Evolutionary conservation across 2,113 vertebrate genomes (phyloP).

Genomic region (Illadopsis cleaveri): DNA sequence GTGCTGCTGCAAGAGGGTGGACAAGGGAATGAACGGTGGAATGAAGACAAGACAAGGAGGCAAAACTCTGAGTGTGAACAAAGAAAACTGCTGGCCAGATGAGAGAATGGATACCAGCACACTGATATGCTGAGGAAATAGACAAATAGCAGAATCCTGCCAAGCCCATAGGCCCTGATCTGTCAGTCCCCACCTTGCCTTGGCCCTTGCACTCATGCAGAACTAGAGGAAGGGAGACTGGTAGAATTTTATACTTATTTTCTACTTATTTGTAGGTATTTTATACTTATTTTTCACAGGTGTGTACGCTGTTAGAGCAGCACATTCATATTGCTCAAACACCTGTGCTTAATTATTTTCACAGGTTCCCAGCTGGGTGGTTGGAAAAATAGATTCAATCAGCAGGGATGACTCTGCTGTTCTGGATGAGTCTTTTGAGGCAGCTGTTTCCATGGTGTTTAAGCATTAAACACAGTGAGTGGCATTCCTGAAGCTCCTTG

Average conservation of each 20-base stretch:
- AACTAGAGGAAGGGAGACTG: background rate
- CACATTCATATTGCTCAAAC: background rate
- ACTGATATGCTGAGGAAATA: background rate
- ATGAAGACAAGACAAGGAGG: background rate
- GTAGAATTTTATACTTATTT: background rate
- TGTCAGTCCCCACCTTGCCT: background rate
- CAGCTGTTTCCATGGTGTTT: background rate
- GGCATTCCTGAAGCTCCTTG: background rate
- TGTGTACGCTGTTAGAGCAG: accelerated
- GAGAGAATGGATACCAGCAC: background rate
- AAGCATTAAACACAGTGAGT: background rate
- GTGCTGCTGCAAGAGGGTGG: background rate
- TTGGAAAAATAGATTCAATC: background rate
- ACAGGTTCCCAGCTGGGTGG: background rate
- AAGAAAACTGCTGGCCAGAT: background rate
- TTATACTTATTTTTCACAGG: background rate
- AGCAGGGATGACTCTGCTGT: background rate
- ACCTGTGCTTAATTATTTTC: background rate
- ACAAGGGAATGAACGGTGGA: background rate
- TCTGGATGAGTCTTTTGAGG: background rate
- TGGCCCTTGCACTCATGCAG: background rate
- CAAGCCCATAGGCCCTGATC: background rate
- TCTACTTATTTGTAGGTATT: background rate
- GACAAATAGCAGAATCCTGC: background rate
- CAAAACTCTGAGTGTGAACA: background rate